These are phyloP conservation scores for Drosophila rufa DNA, from an alignment of 1,140 invertebrate genomes.

Conservation along the genomic window DNA sequence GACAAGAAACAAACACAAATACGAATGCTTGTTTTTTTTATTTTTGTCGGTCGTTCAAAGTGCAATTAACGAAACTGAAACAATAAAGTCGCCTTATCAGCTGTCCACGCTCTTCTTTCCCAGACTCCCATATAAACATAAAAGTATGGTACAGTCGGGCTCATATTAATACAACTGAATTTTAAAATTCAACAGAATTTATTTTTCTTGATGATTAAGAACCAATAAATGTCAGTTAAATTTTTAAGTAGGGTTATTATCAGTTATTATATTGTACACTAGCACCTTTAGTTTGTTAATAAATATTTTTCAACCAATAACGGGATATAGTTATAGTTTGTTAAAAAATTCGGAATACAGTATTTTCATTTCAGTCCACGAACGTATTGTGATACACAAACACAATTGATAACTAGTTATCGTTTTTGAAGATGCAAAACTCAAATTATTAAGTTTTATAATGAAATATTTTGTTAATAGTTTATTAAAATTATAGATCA, in stretches of 20 bases:
- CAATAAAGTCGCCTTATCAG: slow-evolving; percentile 39
- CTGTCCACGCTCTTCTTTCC: slow-evolving; percentile 30
- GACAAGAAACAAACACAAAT: slow-evolving; percentile 2
- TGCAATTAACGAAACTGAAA: slow-evolving; percentile 36
- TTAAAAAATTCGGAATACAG: no score
- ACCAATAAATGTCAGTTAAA: neutral
- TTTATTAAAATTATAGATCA: neutral
- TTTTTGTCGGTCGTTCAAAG: slow-evolving; percentile 44
- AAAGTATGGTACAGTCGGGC: neutral
- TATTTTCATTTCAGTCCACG: no score
- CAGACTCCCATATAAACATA: slow-evolving; percentile 41
- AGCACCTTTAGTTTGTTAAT: no score
- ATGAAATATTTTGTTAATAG: neutral
- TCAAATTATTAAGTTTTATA: neutral
- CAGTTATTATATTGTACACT: neutral
- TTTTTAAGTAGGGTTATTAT: neutral
- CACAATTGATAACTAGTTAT: no score
- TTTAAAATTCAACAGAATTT: no score
- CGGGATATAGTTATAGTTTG: no score
- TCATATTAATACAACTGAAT: neutral
- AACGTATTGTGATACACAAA: no score
- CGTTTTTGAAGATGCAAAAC: no score
- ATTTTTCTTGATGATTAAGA: no score
- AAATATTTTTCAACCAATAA: no score
- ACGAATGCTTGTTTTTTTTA: neutral